phyloP scores from a whole-genome alignment of 1,140 invertebrate species.

The Yoshiicerus persimilis region DNA sequence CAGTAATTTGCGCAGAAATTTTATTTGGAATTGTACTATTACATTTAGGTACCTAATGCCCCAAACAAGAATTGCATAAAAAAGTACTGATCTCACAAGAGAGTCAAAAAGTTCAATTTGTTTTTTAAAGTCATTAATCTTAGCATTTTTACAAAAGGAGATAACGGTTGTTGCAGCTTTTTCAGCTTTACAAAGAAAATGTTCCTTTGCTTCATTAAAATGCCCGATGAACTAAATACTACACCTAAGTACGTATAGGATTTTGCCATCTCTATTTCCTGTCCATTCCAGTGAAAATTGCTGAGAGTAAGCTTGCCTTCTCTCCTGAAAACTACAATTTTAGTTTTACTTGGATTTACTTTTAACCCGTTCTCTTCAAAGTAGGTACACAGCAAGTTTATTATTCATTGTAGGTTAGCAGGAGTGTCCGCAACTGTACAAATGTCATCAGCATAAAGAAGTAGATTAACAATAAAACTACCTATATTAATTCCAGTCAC shows the following conservation, averaged over 20 bases:
- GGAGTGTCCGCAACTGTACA: not conserved
- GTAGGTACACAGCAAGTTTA: slow-evolving; percentile 4
- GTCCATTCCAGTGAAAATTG: not conserved
- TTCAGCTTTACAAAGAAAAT: not conserved
- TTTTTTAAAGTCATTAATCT: slow-evolving; percentile 7
- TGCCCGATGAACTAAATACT: not conserved
- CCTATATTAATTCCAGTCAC: too few relatives aligned
- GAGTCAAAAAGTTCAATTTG: slow-evolving; percentile 29
- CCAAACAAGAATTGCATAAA: too few relatives aligned
- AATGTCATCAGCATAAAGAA: not conserved
- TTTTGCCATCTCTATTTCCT: not conserved
- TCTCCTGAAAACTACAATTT: slow-evolving; percentile 41
- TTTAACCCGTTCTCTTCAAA: slow-evolving; percentile 32
- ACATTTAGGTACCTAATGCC: too few relatives aligned
- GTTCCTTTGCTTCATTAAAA: too few relatives aligned
- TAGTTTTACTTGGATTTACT: slow-evolving; percentile 44
- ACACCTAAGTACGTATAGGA: not conserved
- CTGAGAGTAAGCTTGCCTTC: slow-evolving; percentile 9
- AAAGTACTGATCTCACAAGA: not conserved
- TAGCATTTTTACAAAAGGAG: not conserved
- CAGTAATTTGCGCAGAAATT: too few relatives aligned
- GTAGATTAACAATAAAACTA: not conserved
- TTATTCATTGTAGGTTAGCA: not conserved
- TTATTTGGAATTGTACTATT: too few relatives aligned
- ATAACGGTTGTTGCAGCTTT: not conserved